Percentiles rank a stretch among this genome's conserved stretches.
Conservation (phyloP, 2,797 vertebrate species). For the Crypturellus tataupa region DNA sequence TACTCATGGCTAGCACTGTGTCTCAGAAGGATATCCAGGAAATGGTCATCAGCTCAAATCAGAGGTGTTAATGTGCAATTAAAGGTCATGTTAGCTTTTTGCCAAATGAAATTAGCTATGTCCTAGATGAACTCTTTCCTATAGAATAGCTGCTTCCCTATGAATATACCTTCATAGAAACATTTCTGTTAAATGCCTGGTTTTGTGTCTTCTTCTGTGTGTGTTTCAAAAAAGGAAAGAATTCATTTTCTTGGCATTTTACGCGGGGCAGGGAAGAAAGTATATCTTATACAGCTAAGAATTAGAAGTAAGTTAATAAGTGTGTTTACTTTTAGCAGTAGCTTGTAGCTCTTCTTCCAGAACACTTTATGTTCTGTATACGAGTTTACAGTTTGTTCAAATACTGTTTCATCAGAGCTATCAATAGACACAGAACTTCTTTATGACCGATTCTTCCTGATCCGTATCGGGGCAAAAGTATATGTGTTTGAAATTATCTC, state of each 20-base stretch:
- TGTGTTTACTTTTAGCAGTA: background rate
- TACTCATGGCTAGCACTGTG: slow-evolving; percentile 7
- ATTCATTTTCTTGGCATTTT: background rate
- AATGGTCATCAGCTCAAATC: slow-evolving; percentile 34
- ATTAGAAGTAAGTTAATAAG: background rate
- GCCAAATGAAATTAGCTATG: slow-evolving; percentile 4
- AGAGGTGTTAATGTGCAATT: slow-evolving; percentile 43
- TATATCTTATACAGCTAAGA: background rate
- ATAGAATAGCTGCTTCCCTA: background rate
- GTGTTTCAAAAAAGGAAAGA: background rate
- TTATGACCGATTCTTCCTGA: background rate
- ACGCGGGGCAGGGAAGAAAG: background rate
- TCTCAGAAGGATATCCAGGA: slow-evolving; percentile 2
- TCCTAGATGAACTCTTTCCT: background rate
- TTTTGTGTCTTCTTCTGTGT: background rate
- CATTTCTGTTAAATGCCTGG: background rate
- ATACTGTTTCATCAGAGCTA: background rate
- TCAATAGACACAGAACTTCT: background rate
- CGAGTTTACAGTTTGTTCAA: background rate
- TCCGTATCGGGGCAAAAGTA: background rate
- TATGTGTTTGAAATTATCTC: background rate
- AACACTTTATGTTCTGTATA: background rate
- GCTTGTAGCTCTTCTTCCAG: background rate
- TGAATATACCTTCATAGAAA: background rate
- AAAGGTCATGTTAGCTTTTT: slow-evolving; percentile 38